Percentiles rank a stretch among this genome's conserved stretches.
Evolutionary conservation across 2,113 vertebrate species (phyloP).

Genomic region (Uropsilus gracilis): DNA sequence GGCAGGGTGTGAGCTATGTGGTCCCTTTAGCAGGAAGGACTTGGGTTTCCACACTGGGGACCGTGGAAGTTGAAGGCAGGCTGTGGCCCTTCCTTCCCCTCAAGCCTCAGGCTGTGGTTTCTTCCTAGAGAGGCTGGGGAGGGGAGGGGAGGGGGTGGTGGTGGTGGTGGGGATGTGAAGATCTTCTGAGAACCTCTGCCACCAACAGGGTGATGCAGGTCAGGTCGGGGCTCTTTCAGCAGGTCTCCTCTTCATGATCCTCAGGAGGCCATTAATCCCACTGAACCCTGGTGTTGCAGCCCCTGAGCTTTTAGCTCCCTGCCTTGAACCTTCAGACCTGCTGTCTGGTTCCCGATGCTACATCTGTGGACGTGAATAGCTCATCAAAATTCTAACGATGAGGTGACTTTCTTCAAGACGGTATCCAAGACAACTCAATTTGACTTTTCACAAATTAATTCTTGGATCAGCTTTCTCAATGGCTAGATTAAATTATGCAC

Average conservation of each 20-base stretch:
- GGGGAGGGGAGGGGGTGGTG: not conserved
- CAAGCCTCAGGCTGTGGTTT: not conserved
- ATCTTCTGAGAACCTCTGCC: not conserved
- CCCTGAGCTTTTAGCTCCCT: too few species aligned
- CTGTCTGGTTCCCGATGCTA: too few species aligned
- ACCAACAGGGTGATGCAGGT: not conserved
- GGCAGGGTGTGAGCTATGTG: not conserved
- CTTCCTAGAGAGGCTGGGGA: not conserved
- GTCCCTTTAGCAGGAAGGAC: not conserved
- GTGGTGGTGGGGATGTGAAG: not conserved
- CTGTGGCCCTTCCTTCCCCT: not conserved
- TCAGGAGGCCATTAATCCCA: not conserved
- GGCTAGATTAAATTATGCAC: too few species aligned
- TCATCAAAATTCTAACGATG: too few species aligned
- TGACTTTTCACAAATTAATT: too few species aligned
- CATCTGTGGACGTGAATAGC: too few species aligned
- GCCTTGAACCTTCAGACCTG: too few species aligned
- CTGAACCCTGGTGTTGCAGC: too few species aligned
- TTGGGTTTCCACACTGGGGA: not conserved
- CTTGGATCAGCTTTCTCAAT: too few species aligned
- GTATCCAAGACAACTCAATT: too few species aligned
- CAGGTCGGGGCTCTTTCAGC: not conserved
- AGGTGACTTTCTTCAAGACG: too few species aligned
- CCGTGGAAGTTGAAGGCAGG: not conserved
- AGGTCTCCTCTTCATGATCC: not conserved